These are phyloP conservation scores for Stenurella melanura DNA, from an alignment of 2,888 invertebrate species.

Conservation along the genomic window DNA sequence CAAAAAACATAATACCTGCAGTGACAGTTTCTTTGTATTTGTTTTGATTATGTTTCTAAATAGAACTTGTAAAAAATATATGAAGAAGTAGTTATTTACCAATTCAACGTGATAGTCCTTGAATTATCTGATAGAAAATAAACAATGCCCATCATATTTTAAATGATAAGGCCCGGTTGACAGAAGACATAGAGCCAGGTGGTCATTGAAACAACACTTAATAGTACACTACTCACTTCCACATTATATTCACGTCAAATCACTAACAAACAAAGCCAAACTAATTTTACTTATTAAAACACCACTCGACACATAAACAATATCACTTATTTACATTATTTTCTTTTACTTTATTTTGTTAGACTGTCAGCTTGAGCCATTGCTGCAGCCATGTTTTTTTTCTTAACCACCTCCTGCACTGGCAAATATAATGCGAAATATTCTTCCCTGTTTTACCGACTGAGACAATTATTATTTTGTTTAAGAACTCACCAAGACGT, in stretches of 20 bases:
- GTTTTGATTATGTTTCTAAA: constrained; percentile 44
- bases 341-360: constrained; percentile 51
- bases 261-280: constrained; percentile 41
- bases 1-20: constrained; percentile 27
- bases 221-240: constrained; percentile 56
- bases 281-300: constrained; percentile 47
- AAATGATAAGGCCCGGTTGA: constrained; percentile 66
- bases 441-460: constrained; percentile 45
- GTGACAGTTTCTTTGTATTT: constrained; percentile 38
- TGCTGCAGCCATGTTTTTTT: constrained; percentile 60
- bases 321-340: constrained; percentile 54
- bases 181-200: constrained; percentile 68
- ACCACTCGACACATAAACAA: constrained; percentile 51
- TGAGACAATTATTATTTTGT: not conserved
- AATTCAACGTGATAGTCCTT: constrained; percentile 64
- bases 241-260: constrained; percentile 51
- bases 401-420: constrained; percentile 57
- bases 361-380: constrained; percentile 52
- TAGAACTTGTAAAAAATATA: constrained; percentile 15
- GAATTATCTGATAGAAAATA: constrained; percentile 60
- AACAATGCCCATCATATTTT: constrained; percentile 67
- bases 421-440: constrained; percentile 39
- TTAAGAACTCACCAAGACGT: not conserved
- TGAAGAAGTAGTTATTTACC: constrained; percentile 59
- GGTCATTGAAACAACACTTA: constrained; percentile 67